Base-by-base conservation (phyloP, 2,113 vertebrate genomes). In the Festucalex cinctus region DNA sequence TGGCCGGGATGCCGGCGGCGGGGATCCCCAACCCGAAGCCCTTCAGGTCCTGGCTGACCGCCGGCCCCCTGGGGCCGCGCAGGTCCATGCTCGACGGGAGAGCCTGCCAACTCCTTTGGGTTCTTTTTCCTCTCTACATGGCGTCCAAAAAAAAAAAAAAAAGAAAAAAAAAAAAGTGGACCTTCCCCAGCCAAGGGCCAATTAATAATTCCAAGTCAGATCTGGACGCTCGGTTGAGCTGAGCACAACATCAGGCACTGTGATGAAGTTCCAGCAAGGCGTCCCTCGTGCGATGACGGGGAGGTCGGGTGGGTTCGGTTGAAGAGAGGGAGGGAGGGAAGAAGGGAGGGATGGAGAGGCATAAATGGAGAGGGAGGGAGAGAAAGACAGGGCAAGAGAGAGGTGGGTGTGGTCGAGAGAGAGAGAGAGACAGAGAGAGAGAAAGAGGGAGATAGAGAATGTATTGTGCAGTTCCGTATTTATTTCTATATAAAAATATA, bases 61-160 rank as follows among this genome's bases (percentile, higher is more conserved):
- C 82, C 82, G 58, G 84, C 85, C 84, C 92, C 70, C 89, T 92
- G 46, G 0, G 56, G 61, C 71, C 78, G 90, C 92, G 92, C 82
- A 88, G 84, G 84, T 95, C 93, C 94, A 94, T 94, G 26, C 87
- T 86, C 81, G 83, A 14, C 32, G 14, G 22, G 28, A 66, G 41
- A 37, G 1, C n/a, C 44, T 48, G 60, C 48, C 28, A 35, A 17
- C 35, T 53, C 8, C 48, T 58, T 66, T 43, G 37, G 26, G 0
- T 28, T 53, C n/a, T 7, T n/a, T n/a, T n/a, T n/a, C n/a, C n/a
- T 69, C 61, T 61, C 44, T 24, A 32, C 36, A 63, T 69, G 1
- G 0, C 26, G n/a, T 17, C 10, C 17, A 51, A 68, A 41, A 76
- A 69, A 54, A 24, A 51, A 19, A 2, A 44, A 9, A 14, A n/a